phyloP scores from a whole-genome alignment of 2,113 vertebrate species.

The Pipa parva region DNA sequence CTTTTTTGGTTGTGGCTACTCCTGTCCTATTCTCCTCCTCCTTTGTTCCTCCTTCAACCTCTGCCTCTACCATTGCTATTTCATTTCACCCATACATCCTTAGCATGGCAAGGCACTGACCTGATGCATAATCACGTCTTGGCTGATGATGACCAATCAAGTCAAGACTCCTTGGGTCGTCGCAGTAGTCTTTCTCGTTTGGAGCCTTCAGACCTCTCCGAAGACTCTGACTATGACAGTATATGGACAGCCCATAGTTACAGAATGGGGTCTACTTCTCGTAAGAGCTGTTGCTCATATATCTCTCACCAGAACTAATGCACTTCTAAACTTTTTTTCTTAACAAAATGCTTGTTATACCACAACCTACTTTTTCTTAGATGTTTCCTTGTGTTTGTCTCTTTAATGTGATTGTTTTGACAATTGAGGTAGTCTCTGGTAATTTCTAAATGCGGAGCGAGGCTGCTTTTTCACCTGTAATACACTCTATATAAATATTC shows the following conservation, averaged over 20 bases:
- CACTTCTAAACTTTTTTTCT: slow-evolving; percentile 73
- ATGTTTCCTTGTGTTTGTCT: slow-evolving; percentile 86
- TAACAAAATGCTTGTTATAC: slow-evolving; percentile 78
- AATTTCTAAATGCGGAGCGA: slow-evolving; percentile 59
- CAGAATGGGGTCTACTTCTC: slow-evolving; percentile 94
- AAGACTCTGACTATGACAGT: slow-evolving; percentile 99
- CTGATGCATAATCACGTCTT: slow-evolving; percentile 99
- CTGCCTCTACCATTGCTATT: slow-evolving; percentile 67
- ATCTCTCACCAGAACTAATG: slow-evolving; percentile 98
- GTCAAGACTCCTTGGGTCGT: slow-evolving; percentile 87
- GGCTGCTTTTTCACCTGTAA: slow-evolving; percentile 51
- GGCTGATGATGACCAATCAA: slow-evolving; percentile 92
- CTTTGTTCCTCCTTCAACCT: slow-evolving; percentile 61
- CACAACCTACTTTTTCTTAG: slow-evolving; percentile 78
- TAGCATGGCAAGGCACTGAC: slow-evolving; percentile 99
- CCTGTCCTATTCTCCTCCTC: slow-evolving; percentile 51
- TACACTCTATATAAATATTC: slow-evolving; percentile 13
- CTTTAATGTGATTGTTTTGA: slow-evolving; percentile 74
- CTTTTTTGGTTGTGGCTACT: slow-evolving; percentile 72
- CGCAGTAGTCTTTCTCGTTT: slow-evolving; percentile 95
- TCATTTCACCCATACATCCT: slow-evolving; percentile 67
- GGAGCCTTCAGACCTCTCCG: slow-evolving; percentile 94
- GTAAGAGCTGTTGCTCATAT: slow-evolving; percentile 97
- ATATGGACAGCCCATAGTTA: slow-evolving; percentile 99
- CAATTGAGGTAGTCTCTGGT: slow-evolving; percentile 62